Evolutionary conservation across 2,797 vertebrate species (phyloP).

Genomic region (Epinephelus coioides): DNA sequence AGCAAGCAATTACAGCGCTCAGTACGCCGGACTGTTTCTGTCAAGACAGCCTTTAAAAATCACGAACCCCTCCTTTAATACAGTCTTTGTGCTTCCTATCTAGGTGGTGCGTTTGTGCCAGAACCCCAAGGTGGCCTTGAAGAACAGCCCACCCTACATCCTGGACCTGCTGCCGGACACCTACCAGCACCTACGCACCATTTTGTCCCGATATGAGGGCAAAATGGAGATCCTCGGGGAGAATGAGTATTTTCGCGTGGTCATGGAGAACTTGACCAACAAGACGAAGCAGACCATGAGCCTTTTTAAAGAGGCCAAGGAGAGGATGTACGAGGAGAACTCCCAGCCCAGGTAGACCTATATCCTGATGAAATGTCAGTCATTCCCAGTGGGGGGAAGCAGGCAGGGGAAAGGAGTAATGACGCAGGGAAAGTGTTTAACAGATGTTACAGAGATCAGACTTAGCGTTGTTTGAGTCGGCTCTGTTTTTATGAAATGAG

Average conservation of each 20-base stretch:
- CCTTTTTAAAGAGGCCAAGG: slow-evolving; percentile 98
- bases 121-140: slow-evolving; percentile 95
- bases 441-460: slow-evolving; percentile 18
- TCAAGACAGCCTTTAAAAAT: too few species aligned
- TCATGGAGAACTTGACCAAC: slow-evolving; percentile 98
- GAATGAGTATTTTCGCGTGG: slow-evolving; percentile 97
- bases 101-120: slow-evolving; percentile 98
- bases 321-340: slow-evolving; percentile 98
- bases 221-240: slow-evolving; percentile 97
- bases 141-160: slow-evolving; percentile 99
- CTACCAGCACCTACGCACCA: slow-evolving; percentile 96
- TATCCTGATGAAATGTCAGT: background rate
- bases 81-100: background rate
- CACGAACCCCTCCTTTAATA: background rate
- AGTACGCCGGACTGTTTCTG: too few species aligned
- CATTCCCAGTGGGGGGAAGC: background rate
- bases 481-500: slow-evolving; percentile 13
- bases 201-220: slow-evolving; percentile 95
- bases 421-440: slow-evolving; percentile 20
- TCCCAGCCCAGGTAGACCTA: slow-evolving; percentile 94
- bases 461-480: slow-evolving; percentile 34
- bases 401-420: background rate
- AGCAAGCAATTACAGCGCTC: background rate
- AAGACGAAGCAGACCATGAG: slow-evolving; percentile 99
- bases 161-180: slow-evolving; percentile 97